These are phyloP conservation scores for Ameiurus melas DNA, from an alignment of 2,113 vertebrate species.

Conservation along the genomic window DNA sequence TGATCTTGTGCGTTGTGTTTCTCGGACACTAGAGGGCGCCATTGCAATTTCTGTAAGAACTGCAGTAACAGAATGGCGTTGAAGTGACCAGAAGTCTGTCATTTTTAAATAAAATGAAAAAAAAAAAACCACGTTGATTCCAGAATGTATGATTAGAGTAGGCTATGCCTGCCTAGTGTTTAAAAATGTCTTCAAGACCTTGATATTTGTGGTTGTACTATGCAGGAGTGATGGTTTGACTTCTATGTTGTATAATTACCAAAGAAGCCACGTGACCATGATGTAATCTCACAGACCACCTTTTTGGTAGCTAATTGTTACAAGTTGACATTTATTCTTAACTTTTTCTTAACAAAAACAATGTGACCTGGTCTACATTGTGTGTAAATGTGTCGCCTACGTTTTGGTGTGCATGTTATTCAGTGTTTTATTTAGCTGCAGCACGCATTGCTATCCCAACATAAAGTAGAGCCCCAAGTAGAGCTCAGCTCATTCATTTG, in stretches of 20 bases:
- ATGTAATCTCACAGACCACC: not conserved
- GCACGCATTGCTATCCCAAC: conserved; percentile 9
- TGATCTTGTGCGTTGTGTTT: not conserved
- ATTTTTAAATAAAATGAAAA: too few relatives aligned
- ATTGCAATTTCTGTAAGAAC: not conserved
- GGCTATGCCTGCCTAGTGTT: not conserved
- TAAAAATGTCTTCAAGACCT: not conserved
- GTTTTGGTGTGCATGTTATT: too few relatives aligned
- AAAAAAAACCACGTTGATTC: not conserved
- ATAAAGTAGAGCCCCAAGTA: conserved; percentile 23
- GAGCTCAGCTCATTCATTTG: conserved; percentile 57
- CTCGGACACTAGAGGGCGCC: not conserved
- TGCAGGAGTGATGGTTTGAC: not conserved
- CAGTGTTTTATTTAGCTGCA: not conserved
- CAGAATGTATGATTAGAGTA: not conserved
- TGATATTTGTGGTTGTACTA: not conserved
- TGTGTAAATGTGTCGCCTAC: not conserved
- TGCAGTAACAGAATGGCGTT: not conserved
- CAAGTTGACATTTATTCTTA: not conserved
- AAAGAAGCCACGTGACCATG: conserved; percentile 10
- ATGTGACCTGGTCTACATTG: not conserved
- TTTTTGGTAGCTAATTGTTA: conserved; percentile 1
- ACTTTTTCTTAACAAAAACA: not conserved
- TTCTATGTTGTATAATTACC: not conserved
- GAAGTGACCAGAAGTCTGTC: too few relatives aligned